Evolutionary conservation across 2,113 vertebrate species (phyloP), one percentile per base, ranked within the genome.

Genomic region (Microcebus jonahi): DNA sequence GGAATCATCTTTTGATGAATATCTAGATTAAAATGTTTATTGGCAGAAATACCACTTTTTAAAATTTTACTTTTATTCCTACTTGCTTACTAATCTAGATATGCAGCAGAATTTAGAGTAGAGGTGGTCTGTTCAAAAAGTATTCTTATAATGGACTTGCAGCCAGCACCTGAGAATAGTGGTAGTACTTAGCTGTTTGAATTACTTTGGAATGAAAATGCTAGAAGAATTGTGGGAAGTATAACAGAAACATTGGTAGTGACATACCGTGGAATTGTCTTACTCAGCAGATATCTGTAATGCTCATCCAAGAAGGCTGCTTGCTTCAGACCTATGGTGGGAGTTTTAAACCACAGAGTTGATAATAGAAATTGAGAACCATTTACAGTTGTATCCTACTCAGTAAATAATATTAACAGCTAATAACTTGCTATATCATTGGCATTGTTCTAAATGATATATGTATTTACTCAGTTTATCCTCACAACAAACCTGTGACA

Each of bases 1-100:
- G 8, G 70, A 73, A 73, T 90, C 36, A 88, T 29, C 42, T 91
- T 42, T 94, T 55, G 73, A 48, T 29, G 55, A 79, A 42, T 79
- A 87, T 90, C 50, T 94, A 34, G 11, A 76, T 34, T 92, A 67
- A 87, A 91, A 81, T 53, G 65, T 23, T 88, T 71, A 68, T 2
- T 94, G 61, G 18, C 48, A 65, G 53, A 95, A 65, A 68, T 71
- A 57, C 18, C 11, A 57, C 50, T 86, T 53, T 45, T 73, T 92
- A 93, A 84, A 61, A 36, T 94, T 90, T 83, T 31, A 65, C 27
- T 91, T 81, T 88, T 86, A 70, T 87, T 94, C 18, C 31, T 84
- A 1, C 36, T 90, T 88, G 29, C 11, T 70, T 29, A 45, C 34
- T 96, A 55, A 61, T 80, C 3, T 91, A 90, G 59, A 81, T 70